Base-by-base conservation (phyloP, 2,113 vertebrate genomes). In the Protomyctophum bolini region DNA sequence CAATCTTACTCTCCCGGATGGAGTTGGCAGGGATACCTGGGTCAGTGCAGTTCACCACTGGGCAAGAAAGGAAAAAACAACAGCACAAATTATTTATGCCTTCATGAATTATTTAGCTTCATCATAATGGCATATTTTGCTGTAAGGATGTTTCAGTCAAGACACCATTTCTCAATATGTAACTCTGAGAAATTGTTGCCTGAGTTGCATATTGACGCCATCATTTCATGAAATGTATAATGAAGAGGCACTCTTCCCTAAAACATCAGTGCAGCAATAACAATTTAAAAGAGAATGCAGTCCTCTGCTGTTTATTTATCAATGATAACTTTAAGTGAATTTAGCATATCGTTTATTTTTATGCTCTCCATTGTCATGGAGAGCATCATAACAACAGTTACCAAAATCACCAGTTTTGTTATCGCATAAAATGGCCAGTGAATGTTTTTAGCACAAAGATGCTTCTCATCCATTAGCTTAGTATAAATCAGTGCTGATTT, bases 1-100 rank as follows among this genome's bases (percentile, higher is more conserved):
- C 97, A 0, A 98, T 99, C 93, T 99, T 99, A 83, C 97, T 99
- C 92, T 98, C 97, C 83, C 97, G 90, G 86, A 98, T 98, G 12
- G 96, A 97, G 91, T 98, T 99, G 83, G 94, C 94, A 76, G 97
- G 96, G 79, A 99, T 97, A 60, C 97, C 97, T 9, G 97, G 97
- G 88, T 99, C 97, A 9, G 95, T 96, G 85, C 97, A 99, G 90
- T 99, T 99, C 55, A 98, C 95, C 88, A 99, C 97, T 99, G 76
- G 85, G 88, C 15, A 61, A 83, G 61, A 79, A 11, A 57, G 48
- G 60, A 51, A 70, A 12, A 10, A 47, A 12, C 15, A 10, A 12
- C 4, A 41, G 33, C 33, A 41, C 33, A 3, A 41, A 41, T 3
- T 41, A 41, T 3, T 41, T 41, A 41, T 41, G 33, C 33, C 33